Percentiles rank a stretch among this genome's conserved stretches.
phyloP scores from a whole-genome alignment of 2,888 invertebrate genomes.

The Hypena proboscidalis region DNA sequence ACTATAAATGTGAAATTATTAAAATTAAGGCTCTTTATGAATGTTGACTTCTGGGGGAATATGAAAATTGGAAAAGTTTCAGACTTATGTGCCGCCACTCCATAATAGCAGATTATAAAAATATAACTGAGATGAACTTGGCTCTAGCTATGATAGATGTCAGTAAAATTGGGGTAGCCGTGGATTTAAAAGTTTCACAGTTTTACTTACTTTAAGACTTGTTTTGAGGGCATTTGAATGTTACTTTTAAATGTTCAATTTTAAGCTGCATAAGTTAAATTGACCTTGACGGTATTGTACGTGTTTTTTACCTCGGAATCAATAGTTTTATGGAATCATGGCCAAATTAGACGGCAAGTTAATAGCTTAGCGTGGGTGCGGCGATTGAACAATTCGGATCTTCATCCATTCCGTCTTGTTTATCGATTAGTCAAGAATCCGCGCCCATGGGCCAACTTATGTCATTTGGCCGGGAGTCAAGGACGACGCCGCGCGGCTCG shows the following conservation, averaged over 20 bases:
- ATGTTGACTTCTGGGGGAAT: conserved; percentile 59
- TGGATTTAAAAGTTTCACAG: conserved; percentile 7
- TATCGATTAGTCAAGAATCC: conserved; percentile 82
- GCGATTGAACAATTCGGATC: conserved; percentile 63
- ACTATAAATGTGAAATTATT: conserved; percentile 71
- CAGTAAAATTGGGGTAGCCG: conserved; percentile 9
- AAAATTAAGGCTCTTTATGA: conserved; percentile 67
- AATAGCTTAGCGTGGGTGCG: conserved; percentile 74
- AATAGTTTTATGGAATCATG: conserved; percentile 66
- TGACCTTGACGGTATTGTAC: conserved; percentile 34
- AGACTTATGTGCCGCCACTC: conserved; percentile 45
- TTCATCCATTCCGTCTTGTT: conserved; percentile 76
- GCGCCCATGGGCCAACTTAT: conserved; percentile 84
- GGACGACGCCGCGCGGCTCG: conserved; percentile 75
- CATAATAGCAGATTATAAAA: conserved; percentile 43
- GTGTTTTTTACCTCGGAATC: conserved; percentile 44
- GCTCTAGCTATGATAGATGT: conserved; percentile 15
- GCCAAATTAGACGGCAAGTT: conserved; percentile 65
- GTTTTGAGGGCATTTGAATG: no score
- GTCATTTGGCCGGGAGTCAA: conserved; percentile 85
- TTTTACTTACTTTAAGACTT: conserved; percentile 10
- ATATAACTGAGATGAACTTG: conserved; percentile 29
- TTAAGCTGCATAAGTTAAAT: conserved; percentile 18
- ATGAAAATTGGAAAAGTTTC: conserved; percentile 68
- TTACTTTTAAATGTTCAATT: conserved; percentile 1